A percentile compares a stretch with the other conserved stretches of the same genome.
phyloP scores from a whole-genome alignment of 1,140 invertebrate species.

The Hesperophylax magnus region DNA sequence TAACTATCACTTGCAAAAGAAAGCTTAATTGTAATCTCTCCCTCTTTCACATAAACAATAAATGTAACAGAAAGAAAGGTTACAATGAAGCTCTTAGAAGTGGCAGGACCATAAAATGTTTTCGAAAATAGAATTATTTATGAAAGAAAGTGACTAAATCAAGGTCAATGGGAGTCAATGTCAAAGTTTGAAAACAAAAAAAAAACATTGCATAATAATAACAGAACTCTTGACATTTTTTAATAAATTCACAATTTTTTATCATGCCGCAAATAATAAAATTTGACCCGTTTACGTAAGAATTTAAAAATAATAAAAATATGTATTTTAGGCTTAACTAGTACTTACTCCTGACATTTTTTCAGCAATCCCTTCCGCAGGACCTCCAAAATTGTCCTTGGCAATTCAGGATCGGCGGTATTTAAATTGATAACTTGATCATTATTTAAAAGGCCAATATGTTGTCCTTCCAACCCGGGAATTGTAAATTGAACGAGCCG shows the following conservation, averaged over 20 bases:
- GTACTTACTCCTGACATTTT: conserved; percentile 61
- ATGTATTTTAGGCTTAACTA: conserved; percentile 32
- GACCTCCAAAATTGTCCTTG: conserved; percentile 62
- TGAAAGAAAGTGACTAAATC: not conserved
- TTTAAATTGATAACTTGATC: conserved; percentile 65
- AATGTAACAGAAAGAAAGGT: too few relatives aligned
- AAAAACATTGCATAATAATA: not conserved
- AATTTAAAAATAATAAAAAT: not conserved
- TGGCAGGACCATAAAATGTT: too few relatives aligned
- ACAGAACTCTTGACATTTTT: not conserved
- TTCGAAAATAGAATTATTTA: too few relatives aligned
- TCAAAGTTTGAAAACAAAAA: not conserved
- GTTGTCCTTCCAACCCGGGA: conserved; percentile 58
- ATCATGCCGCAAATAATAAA: not conserved
- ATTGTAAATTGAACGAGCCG: conserved; percentile 67
- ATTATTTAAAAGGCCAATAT: conserved; percentile 63
- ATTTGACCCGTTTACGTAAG: conserved; percentile 3
- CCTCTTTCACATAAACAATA: too few relatives aligned
- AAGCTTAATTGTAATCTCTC: too few relatives aligned
- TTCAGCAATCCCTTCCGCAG: conserved; percentile 61
- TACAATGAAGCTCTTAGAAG: too few relatives aligned
- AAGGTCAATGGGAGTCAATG: not conserved
- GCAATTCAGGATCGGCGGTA: conserved; percentile 60
- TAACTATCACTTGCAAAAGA: too few relatives aligned
- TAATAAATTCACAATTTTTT: not conserved